Percentiles rank a stretch among this genome's conserved stretches.
Conservation (phyloP, 2,888 invertebrate genomes). For the Alloscopus bannaensis region DNA sequence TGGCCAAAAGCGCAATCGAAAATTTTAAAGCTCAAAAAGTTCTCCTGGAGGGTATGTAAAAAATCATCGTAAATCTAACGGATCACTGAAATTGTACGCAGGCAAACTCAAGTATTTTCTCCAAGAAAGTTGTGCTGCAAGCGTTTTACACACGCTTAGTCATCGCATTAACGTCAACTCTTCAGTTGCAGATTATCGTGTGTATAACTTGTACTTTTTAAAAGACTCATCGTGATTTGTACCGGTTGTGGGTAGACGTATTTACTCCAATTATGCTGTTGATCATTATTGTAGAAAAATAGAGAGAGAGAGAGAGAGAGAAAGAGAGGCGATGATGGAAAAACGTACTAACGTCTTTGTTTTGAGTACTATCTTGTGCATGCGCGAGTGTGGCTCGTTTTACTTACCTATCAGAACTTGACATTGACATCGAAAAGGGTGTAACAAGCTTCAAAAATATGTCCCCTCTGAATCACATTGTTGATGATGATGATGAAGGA, state of each 20-base stretch:
- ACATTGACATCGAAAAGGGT: slow-evolving; percentile 36
- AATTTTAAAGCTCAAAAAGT: too few relatives aligned
- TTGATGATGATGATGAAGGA: not conserved
- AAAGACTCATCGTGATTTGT: not conserved
- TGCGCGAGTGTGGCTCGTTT: slow-evolving; percentile 27
- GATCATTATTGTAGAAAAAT: not conserved
- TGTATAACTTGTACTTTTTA: slow-evolving; percentile 9
- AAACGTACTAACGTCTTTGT: slow-evolving; percentile 18
- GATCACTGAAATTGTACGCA: not conserved
- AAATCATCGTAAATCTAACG: not conserved
- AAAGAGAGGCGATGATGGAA: not conserved
- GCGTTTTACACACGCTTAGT: not conserved
- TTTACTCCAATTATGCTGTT: not conserved
- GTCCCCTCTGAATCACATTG: not conserved
- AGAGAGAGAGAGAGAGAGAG: not conserved
- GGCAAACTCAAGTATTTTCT: not conserved
- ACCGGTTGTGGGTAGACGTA: too few relatives aligned
- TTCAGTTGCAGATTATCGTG: not conserved
- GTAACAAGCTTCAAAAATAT: not conserved
- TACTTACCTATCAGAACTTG: slow-evolving; percentile 55
- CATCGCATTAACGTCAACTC: not conserved
- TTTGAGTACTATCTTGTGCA: too few relatives aligned
- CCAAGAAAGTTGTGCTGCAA: not conserved
- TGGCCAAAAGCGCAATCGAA: too few relatives aligned
- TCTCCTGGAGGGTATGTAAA: not conserved